Conservation (phyloP, 2,888 invertebrate species). For the Orchesella flavescens region DNA sequence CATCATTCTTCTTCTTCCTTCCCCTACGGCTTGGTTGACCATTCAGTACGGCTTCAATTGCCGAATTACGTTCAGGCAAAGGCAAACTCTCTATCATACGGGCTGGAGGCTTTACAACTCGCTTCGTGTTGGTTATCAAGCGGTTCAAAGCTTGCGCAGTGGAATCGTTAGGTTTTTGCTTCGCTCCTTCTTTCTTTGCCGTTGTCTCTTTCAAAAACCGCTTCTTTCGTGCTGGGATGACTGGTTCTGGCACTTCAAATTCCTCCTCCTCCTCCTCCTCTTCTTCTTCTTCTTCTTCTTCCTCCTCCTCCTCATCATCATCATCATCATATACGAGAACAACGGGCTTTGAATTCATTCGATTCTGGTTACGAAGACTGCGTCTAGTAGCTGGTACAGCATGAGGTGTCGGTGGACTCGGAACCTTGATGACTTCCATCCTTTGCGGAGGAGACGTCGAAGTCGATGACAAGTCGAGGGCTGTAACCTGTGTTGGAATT, state of each 20-base stretch:
- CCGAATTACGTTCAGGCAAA: not conserved
- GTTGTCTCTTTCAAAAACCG: slow-evolving; percentile 23
- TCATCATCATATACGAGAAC: not conserved
- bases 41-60: not conserved
- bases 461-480: too few relatives aligned
- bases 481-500: too few relatives aligned
- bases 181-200: not conserved
- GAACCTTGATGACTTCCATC: not conserved
- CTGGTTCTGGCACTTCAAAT: not conserved
- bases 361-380: slow-evolving; percentile 19
- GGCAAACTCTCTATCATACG: not conserved
- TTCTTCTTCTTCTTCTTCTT: not conserved
- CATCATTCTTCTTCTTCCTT: not conserved
- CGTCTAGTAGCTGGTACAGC: slow-evolving; percentile 4
- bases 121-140: slow-evolving; percentile 7
- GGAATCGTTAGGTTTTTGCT: not conserved
- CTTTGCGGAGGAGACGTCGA: too few relatives aligned
- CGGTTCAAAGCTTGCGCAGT: slow-evolving; percentile 22
- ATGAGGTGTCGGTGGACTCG: not conserved
- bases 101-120: not conserved
- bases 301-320: not conserved
- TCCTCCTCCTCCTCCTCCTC: not conserved
- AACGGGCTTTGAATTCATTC: not conserved
- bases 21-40: not conserved
- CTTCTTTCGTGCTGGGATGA: not conserved